phyloP scores from a whole-genome alignment of 2,797 vertebrate genomes.

The Dromococcyx pavoninus region DNA sequence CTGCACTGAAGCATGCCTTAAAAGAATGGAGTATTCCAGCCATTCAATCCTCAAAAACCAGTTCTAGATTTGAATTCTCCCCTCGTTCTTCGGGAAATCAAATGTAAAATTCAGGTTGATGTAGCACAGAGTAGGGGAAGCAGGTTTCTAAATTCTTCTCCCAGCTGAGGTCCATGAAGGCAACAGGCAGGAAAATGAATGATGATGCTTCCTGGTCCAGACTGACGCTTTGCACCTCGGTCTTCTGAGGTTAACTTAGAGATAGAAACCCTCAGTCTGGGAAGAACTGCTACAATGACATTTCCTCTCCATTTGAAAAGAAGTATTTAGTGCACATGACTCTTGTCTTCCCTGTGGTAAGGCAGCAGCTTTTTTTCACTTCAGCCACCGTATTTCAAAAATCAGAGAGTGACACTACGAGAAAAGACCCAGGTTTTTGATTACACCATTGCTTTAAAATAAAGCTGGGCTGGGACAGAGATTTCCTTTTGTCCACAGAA shows the following conservation, averaged over 20 bases:
- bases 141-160: neutral
- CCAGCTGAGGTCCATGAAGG: neutral
- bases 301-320: neutral
- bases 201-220: neutral
- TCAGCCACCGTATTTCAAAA: neutral
- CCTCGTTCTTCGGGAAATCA: neutral
- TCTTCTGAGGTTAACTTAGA: neutral
- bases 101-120: neutral
- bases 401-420: neutral
- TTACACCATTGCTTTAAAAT: neutral
- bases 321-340: neutral
- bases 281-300: neutral
- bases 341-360: neutral
- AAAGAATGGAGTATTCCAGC: neutral
- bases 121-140: neutral
- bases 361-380: neutral
- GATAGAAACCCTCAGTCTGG: neutral
- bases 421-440: neutral
- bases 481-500: slow-evolving; percentile 32
- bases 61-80: neutral
- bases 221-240: neutral
- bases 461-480: neutral
- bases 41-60: neutral
- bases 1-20: neutral
- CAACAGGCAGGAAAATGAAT: neutral